Base-by-base conservation (phyloP, 2,888 invertebrate species). In the Chymomyza fuscimana region DNA sequence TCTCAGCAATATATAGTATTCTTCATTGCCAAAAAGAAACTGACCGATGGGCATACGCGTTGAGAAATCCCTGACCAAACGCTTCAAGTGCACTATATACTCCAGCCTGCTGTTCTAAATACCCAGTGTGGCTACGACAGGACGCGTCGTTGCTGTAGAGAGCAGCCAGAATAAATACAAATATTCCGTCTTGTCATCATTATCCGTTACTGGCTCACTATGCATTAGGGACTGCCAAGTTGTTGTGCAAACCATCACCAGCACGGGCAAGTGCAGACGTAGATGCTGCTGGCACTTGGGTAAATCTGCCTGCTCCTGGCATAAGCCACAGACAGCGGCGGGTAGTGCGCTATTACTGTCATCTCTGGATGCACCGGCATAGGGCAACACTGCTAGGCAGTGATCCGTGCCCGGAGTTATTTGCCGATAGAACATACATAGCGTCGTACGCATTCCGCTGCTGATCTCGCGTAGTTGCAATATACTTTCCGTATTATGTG, bases 351-450 rank as follows among this genome's bases (percentile, higher is more conserved):
- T 51, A 5, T n/a, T 7, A 15, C 51, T 60, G 32, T 52, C 50
- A 5, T 59, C 51, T 2, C 62, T 29, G 46, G 29, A 7, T 32
- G 1, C 32, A 5, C 61, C 59, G 22, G n/a, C 16, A 73, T 70
- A 77, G 52, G 76, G 73, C 4, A 76, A 62, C 54, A 77, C 65
- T 19, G 70, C 73, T 52, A 77, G 65, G 10, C 77, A 77, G 0
- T 52, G 52, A 46, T 77, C 74, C 5, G 29, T 15, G 16, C 32
- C 65, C 4, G 15, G 58, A 1, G 7, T 22, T 12, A 59, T 3
- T 15, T n/a, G 36, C 15, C 10, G 15, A 9, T 10, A 5, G 15
- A 12, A n/a, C n/a, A 61, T 32, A 5, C 16, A 29, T 1, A 32
- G 32, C 22, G 32, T 36, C 7, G 36, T 16, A 36, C 16, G 12